phyloP scores from a whole-genome alignment of 2,113 vertebrate species.

The Anhinga rufa region DNA sequence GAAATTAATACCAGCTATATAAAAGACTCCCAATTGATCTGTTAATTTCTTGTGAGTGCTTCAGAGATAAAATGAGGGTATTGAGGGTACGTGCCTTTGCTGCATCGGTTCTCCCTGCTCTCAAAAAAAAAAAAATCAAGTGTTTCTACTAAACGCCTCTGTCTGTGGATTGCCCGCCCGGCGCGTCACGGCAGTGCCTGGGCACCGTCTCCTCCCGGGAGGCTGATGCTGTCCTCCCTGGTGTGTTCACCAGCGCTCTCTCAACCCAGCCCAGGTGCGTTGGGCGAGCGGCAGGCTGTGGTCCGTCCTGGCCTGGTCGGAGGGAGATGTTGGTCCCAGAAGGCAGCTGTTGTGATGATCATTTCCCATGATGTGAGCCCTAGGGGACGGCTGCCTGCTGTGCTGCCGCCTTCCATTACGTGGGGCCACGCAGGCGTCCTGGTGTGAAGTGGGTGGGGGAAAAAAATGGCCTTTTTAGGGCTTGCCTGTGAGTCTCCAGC shows the following conservation, averaged over 20 bases:
- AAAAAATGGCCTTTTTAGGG: background rate
- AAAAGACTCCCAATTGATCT: constrained; percentile 60
- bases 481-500: background rate
- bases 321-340: background rate
- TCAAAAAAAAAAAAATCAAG: background rate
- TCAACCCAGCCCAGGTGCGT: background rate
- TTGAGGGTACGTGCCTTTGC: background rate
- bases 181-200: fast-evolving
- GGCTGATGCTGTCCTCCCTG: background rate
- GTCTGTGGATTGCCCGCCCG: background rate
- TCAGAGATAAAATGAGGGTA: background rate
- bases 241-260: background rate
- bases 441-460: too few species aligned
- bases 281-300: background rate
- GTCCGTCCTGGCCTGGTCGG: background rate
- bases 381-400: background rate
- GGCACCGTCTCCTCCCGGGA: background rate
- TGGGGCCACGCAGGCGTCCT: fast-evolving
- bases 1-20: constrained; percentile 49
- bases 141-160: background rate
- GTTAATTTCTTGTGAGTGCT: constrained; percentile 60
- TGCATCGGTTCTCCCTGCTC: background rate
- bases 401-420: fast-evolving
- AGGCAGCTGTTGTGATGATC: background rate
- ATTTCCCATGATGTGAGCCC: fast-evolving